Conservation (phyloP, 2,888 invertebrate species). For the Lacanobia oleracea region DNA sequence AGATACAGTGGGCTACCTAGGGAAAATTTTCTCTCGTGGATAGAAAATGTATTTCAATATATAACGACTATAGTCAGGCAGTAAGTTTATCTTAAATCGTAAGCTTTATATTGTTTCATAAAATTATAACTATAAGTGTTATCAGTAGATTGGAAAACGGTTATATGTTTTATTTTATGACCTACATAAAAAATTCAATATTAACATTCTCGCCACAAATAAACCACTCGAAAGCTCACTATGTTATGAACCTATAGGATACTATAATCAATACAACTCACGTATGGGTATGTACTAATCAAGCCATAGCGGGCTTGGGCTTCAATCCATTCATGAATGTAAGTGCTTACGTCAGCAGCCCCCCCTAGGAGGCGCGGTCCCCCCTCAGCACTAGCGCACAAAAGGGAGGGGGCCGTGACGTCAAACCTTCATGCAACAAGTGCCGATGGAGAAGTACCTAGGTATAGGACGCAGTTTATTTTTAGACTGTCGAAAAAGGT, state of each 20-base stretch:
- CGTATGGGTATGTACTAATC: conserved; percentile 65
- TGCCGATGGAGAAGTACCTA: conserved; percentile 80
- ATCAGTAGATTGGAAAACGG: not conserved
- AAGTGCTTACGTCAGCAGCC: conserved; percentile 85
- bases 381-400: conserved; percentile 71
- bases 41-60: conserved; percentile 4
- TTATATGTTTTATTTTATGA: conserved; percentile 24
- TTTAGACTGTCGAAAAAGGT: conserved; percentile 80
- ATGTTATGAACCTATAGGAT: conserved; percentile 25
- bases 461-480: conserved; percentile 80
- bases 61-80: not conserved
- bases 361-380: conserved; percentile 78
- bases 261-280: conserved; percentile 53
- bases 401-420: conserved; percentile 83
- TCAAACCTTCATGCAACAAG: conserved; percentile 88
- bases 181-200: conserved; percentile 25
- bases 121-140: not conserved
- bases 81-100: not conserved
- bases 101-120: not conserved
- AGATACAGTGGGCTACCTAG: not conserved
- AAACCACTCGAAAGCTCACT: conserved; percentile 46
- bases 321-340: conserved; percentile 88
- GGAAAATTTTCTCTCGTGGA: not conserved
- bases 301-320: conserved; percentile 75
- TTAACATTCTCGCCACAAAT: conserved; percentile 22